Evolutionary conservation across 1,140 invertebrate species (phyloP), one percentile per base, ranked within the genome.

Genomic region (Drosophila sucinea): DNA sequence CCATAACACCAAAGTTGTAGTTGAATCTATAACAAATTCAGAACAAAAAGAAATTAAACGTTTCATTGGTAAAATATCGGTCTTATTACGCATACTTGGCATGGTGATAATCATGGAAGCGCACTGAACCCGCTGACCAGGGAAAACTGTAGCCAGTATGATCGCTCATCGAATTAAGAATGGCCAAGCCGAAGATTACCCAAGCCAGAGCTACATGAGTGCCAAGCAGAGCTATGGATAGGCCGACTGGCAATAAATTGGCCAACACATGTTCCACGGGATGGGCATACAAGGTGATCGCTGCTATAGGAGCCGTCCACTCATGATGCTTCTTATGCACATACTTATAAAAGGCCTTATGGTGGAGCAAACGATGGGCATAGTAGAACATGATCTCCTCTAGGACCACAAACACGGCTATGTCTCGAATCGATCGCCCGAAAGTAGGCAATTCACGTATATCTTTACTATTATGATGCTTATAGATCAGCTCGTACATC

Each of bases 81-180:
- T n/a, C 17, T 17, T 3, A 25, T 33, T 8, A 3, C 35, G 73
- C 87, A 58, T 54, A 97, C 96, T 97, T 97, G 68, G 96, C 93
- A 92, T 98, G 97, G 91, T 98, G 97, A 91, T 96, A 98, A 92
- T 98, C 97, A 84, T 98, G 97, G 30, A 96, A 95, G 91, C 97
- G 96, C 7, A 97, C 96, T 3, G 96, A 97, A 2, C 32, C 60
- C 1, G 96, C 95, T 68, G 97, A 95, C 81, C 97, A 96, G 0
- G 97, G 97, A 71, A 98, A 93, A 91, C 97, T 97, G 84, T 97
- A 98, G 3, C 97, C 97, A 56, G 96, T 96, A 90, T 98, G 97
- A 44, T 96, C 94, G 81, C 96, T 96, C 32, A 97, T 94, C 0
- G 97, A 97, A 4, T 95, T 96, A 11, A 97, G 85, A 54, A 96